Evolutionary conservation across 2,888 invertebrate species (phyloP).

Genomic region (Penaeus monodon): DNA sequence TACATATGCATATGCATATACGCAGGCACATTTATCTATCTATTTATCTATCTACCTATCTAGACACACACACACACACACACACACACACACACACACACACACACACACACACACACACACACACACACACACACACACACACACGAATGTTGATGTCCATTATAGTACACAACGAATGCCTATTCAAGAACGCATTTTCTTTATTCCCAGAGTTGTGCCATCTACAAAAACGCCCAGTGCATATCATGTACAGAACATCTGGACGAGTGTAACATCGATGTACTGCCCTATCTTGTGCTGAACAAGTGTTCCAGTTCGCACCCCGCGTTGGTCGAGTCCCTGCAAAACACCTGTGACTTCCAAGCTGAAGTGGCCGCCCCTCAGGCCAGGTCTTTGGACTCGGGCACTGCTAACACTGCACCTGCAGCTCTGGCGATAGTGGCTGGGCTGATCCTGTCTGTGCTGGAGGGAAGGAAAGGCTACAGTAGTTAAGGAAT

Average conservation of each 20-base stretch:
- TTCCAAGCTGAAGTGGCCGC: not conserved
- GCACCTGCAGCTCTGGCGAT: too few relatives aligned
- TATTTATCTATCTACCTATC: not conserved
- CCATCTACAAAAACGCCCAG: not conserved
- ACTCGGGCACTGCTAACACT: too few relatives aligned
- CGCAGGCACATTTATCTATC: too few relatives aligned
- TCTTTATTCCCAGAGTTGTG: slow-evolving; percentile 11
- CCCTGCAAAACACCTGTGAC: not conserved
- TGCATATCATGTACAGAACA: not conserved
- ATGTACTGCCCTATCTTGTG: not conserved
- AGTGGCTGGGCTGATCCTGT: too few relatives aligned
- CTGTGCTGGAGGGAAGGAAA: too few relatives aligned
- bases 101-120: slow-evolving; percentile 16
- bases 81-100: slow-evolving; percentile 8
- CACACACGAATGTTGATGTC: not conserved
- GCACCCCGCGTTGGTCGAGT: not conserved
- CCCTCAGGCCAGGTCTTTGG: not conserved
- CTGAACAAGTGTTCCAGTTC: not conserved
- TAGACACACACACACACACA: not conserved
- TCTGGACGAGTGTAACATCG: not conserved
- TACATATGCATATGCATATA: too few relatives aligned
- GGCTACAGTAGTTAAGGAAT: too few relatives aligned
- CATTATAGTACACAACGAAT: too few relatives aligned
- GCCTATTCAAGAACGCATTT: not conserved
- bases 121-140: slow-evolving; percentile 16